Evolutionary conservation across 2,888 invertebrate genomes (phyloP).

Genomic region (Hemistola chrysoprasaria): DNA sequence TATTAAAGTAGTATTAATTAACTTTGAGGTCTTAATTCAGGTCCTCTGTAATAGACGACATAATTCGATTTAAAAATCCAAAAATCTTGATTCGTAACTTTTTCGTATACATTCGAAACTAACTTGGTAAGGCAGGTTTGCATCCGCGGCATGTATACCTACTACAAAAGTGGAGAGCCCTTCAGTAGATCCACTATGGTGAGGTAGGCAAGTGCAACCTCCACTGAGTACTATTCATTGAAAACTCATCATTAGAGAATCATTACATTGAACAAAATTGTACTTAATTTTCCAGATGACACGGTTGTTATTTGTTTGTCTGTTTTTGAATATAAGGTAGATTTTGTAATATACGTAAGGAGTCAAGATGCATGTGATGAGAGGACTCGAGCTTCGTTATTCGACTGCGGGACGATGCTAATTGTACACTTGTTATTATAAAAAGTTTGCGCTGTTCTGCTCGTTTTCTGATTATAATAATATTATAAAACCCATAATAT

Average conservation of each 20-base stretch:
- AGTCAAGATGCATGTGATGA: constrained; percentile 63
- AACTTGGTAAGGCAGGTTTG: constrained; percentile 29
- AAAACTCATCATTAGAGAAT: constrained; percentile 33
- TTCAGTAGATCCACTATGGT: constrained; percentile 54
- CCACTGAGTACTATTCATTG: constrained; percentile 32
- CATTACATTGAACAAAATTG: constrained; percentile 1
- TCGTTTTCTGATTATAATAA: neutral
- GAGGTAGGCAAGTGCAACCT: constrained; percentile 53
- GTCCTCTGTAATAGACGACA: too few relatives aligned
- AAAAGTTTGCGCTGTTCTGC: constrained; percentile 32
- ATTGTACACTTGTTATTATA: constrained; percentile 59
- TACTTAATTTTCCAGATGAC: constrained; percentile 12
- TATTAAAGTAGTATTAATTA: too few relatives aligned
- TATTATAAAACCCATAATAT: too few relatives aligned
- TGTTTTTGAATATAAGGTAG: constrained; percentile 21
- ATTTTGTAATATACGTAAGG: constrained; percentile 41
- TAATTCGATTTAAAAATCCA: neutral
- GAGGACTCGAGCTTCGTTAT: constrained; percentile 67
- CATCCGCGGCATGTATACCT: constrained; percentile 47
- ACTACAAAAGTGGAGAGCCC: constrained; percentile 45
- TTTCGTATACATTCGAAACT: constrained; percentile 33
- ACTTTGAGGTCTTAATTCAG: too few relatives aligned
- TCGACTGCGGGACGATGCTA: constrained; percentile 59
- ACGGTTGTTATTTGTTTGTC: constrained; percentile 22
- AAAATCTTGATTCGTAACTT: constrained; percentile 22